These are phyloP conservation scores for Phorcus lineatus DNA, from an alignment of 2,888 invertebrate genomes.

Conservation along the genomic window DNA sequence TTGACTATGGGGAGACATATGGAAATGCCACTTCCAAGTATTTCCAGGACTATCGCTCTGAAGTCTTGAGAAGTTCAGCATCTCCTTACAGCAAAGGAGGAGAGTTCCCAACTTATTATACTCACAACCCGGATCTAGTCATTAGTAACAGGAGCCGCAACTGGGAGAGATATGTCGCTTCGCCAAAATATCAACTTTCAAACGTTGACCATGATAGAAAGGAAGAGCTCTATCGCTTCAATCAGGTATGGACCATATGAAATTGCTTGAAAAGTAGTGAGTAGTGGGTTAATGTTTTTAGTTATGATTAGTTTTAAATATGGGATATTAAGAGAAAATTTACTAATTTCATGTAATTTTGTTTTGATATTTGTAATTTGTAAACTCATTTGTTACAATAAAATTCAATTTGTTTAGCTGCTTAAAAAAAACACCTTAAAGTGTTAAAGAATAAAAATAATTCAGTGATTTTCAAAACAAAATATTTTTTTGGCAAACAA, in stretches of 20 bases:
- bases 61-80: conserved; percentile 71
- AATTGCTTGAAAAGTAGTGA: too few relatives aligned
- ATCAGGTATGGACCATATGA: conserved; percentile 56
- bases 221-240: conserved; percentile 69
- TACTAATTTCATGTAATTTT: too few relatives aligned
- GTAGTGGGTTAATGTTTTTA: too few relatives aligned
- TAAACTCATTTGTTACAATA: too few relatives aligned
- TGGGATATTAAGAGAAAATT: too few relatives aligned
- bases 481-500: too few relatives aligned
- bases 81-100: conserved; percentile 72
- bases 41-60: conserved; percentile 75
- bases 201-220: conserved; percentile 73
- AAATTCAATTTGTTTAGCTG: too few relatives aligned
- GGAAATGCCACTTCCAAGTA: conserved; percentile 75
- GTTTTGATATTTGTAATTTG: too few relatives aligned
- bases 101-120: conserved; percentile 74
- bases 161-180: conserved; percentile 71
- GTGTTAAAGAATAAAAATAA: too few relatives aligned
- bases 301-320: too few relatives aligned
- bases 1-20: conserved; percentile 76
- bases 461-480: too few relatives aligned
- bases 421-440: too few relatives aligned
- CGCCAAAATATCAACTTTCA: conserved; percentile 71
- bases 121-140: conserved; percentile 75
- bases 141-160: conserved; percentile 71